Base-by-base conservation (phyloP, 2,888 invertebrate species). In the Vannuccia rotundouncinata region DNA sequence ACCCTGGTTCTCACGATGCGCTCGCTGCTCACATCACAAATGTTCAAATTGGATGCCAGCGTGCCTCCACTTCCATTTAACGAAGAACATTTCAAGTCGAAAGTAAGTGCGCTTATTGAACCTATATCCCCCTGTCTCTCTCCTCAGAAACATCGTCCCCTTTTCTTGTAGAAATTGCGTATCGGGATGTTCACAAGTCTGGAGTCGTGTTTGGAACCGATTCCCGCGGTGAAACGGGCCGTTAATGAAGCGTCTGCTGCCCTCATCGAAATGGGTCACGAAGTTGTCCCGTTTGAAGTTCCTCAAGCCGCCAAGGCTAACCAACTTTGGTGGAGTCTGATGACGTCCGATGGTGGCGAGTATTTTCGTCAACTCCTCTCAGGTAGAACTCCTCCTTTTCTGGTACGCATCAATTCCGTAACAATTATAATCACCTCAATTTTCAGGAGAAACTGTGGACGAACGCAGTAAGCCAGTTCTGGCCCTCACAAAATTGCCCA, bases 161-260 rank as follows among this genome's bases (percentile, higher is more conserved):
- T 45, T 45, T 45, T 45, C 45, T n/a, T n/a, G n/a, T n/a, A 29
- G 27, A 79, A 74, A 27, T 77, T 79, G 2, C 83, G 82, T 73
- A 81, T 86, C 25, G 78, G 82, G 45, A 86, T 88, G 60, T 88
- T 88, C 10, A 88, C 86, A 80, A 86, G 85, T 80, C 84, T 84
- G 1, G 82, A 84, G 31, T 85, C 87, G 74, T 86, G 86, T 1
- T 86, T 85, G 78, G 66, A n/a, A n/a, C 31, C 77, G 13, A 75
- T 77, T 1, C 79, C 79, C 17, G 79, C 79, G 22, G 79, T 80
- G n/a, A 31, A 22, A 22, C 25, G 80, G 27, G 80, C 80, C n/a
- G 79, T 80, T 29, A 22, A 2, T 22, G 27, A 2, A 29, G 79
- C 80, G 10, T 59, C 80, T 17, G 27, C 10, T 1, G 80, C 80